These are phyloP conservation scores for Nyctereutes procyonoides DNA, from an alignment of 2,113 vertebrate species.

Conservation along the genomic window DNA sequence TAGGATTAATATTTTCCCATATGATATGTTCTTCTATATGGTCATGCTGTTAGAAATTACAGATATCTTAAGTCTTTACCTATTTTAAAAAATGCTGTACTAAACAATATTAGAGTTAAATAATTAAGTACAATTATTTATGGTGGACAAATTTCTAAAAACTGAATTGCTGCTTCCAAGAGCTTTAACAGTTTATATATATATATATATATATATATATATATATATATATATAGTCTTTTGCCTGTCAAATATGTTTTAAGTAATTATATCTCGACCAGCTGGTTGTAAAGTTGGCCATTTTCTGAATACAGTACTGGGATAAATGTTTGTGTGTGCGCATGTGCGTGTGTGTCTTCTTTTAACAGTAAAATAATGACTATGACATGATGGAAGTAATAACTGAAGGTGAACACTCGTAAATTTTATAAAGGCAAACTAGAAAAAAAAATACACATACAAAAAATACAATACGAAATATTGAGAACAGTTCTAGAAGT, in stretches of 20 bases:
- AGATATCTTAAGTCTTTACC: neutral
- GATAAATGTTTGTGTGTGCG: neutral
- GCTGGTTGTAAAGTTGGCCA: neutral
- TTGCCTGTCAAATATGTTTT: neutral
- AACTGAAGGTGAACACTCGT: neutral
- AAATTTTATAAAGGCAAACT: neutral
- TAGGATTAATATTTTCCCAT: neutral
- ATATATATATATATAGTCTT: neutral
- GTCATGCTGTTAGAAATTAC: neutral
- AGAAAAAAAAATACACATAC: neutral
- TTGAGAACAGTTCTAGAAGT: neutral
- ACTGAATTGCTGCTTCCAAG: neutral
- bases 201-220: neutral
- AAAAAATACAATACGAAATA: too few species aligned
- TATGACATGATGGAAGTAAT: neutral
- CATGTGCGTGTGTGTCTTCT: neutral
- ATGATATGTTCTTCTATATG: neutral
- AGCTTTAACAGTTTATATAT: neutral
- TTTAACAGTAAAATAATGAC: neutral
- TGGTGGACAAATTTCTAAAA: conserved; percentile 17
- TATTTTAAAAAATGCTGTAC: neutral
- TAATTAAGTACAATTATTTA: neutral
- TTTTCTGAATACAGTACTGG: neutral
- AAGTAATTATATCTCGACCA: conserved; percentile 38
- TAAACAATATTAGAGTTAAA: neutral